Evolutionary conservation across 2,797 vertebrate genomes (phyloP).

Genomic region (Remorina albescens): DNA sequence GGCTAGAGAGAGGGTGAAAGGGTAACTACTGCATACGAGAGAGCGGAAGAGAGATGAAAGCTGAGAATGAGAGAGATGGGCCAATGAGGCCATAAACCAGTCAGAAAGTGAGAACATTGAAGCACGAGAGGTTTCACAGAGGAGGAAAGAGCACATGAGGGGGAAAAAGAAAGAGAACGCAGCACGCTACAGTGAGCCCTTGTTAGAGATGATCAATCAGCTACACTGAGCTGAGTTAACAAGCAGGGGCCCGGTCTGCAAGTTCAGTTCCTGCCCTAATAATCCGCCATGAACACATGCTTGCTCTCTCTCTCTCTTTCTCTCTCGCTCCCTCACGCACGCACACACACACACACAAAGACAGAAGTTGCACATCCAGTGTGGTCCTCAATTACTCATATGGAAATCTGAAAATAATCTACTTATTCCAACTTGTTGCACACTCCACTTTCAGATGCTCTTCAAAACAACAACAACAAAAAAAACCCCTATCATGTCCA

Average conservation of each 20-base stretch:
- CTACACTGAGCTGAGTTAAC: conserved; percentile 71
- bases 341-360: conserved; percentile 25
- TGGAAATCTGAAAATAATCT: conserved; percentile 58
- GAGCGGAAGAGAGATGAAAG: conserved; percentile 8
- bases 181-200: conserved; percentile 69
- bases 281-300: conserved; percentile 50
- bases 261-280: conserved; percentile 67
- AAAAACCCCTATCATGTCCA: conserved; percentile 24
- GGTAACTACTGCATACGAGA: conserved; percentile 17
- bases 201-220: conserved; percentile 78
- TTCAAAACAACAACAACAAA: conserved; percentile 28
- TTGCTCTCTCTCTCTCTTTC: too few relatives aligned
- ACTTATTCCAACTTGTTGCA: conserved; percentile 63
- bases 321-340: conserved; percentile 18
- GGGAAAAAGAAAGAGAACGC: conserved; percentile 38
- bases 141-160: conserved; percentile 8
- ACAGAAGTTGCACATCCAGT: conserved; percentile 22
- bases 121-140: conserved; percentile 45
- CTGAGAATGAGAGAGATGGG: conserved; percentile 12
- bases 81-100: conserved; percentile 42
- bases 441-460: conserved; percentile 21
- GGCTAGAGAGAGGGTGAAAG: conserved; percentile 30
- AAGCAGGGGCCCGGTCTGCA: conserved; percentile 69
- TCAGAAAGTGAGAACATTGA: conserved; percentile 64
- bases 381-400: conserved; percentile 55